These are phyloP conservation scores for Puma concolor DNA, from an alignment of 2,113 vertebrate species.

Conservation along the genomic window DNA sequence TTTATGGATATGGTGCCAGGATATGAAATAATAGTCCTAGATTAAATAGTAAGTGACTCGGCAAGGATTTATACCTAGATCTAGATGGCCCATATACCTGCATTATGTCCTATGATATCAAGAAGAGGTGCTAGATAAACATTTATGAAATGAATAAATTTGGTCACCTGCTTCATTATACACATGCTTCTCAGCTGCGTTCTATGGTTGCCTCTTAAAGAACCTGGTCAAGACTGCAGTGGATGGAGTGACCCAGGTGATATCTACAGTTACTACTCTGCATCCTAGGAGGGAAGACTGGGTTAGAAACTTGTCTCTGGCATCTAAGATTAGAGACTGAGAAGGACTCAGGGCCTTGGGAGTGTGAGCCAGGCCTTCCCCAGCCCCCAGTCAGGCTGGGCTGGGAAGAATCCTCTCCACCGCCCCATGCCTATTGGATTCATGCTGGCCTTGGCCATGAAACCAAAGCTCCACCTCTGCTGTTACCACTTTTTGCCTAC, in stretches of 20 bases:
- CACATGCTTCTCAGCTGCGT: background rate
- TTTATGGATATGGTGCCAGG: background rate
- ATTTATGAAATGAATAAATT: background rate
- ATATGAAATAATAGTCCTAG: background rate
- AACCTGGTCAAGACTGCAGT: background rate
- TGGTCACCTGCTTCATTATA: background rate
- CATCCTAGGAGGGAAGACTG: background rate
- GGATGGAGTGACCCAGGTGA: background rate
- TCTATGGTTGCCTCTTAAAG: background rate
- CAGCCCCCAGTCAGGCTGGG: background rate
- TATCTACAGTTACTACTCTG: background rate
- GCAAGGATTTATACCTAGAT: background rate
- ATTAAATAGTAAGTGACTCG: background rate
- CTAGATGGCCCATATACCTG: background rate
- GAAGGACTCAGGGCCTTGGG: background rate
- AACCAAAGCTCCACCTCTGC: background rate
- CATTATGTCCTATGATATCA: background rate
- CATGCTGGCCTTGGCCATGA: background rate
- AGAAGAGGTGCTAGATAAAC: background rate
- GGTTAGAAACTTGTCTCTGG: background rate
- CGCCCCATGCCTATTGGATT: background rate
- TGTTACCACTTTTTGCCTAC: background rate
- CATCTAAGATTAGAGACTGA: background rate
- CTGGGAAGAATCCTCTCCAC: background rate
- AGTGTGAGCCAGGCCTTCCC: background rate